Evolutionary conservation across 2,113 vertebrate species (phyloP), one percentile per base, ranked within the genome.

Genomic region (Hemichromis elongatus): DNA sequence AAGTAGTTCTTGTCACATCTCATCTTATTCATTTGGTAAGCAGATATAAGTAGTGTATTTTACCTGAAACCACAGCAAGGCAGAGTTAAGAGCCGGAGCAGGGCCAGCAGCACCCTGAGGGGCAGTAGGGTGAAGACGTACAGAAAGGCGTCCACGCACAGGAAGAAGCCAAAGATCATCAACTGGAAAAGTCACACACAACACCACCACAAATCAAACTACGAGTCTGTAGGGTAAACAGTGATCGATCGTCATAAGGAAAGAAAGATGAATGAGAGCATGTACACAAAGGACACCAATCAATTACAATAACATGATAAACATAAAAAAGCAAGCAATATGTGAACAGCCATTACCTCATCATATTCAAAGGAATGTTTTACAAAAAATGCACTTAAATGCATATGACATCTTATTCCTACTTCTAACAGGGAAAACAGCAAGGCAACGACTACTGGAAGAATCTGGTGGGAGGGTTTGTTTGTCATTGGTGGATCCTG

Each of bases 81-180:
- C 91, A 98, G 95, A 26, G 97, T 98, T 94, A 99, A 90, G 91
- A 99, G 96, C 79, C 97, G 95, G 88, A 97, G 96, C 30, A 99
- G 84, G 3, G 98, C 98, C 95, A 99, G 96, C 89, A 98, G 95
- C 70, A 99, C 97, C 93, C 98, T 93, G 80, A 99, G 91, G 52
- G 98, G 98, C 82, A 99, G 97, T 78, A 99, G 95, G 6, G 99
- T 99, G 96, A 99, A 98, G 88, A 99, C 96, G 56, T 99, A 99
- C 35, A 99, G 96, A 95, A 99, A 99, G 24, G 99, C 98, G 57
- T 99, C 99, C 94, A 98, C 96, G 93, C 99, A 99, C 92, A 99
- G 95, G 93, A 99, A 99, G 94, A 98, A 96, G 80, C 99, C 99
- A 79, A 99, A 99, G 87, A 97, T 83, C 98, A 99, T 99, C 94